Percentiles rank a stretch among this genome's conserved stretches.
These are phyloP conservation scores for Petrolisthes manimaculis DNA, from an alignment of 2,888 invertebrate species.

Conservation along the genomic window DNA sequence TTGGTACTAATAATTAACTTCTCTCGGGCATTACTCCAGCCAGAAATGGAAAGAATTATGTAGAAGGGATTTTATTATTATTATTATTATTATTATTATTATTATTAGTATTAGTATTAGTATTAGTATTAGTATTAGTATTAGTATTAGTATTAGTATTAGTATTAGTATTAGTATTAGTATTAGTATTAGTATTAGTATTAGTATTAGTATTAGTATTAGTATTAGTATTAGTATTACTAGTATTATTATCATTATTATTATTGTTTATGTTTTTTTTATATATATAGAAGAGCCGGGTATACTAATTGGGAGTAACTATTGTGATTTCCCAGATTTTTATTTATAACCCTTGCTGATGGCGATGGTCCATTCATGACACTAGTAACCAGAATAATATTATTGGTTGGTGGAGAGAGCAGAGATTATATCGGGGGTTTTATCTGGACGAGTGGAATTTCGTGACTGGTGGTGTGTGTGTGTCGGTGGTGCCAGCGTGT, in stretches of 20 bases:
- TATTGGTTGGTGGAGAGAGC: too few species aligned
- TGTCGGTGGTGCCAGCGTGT: not conserved
- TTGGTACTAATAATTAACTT: not conserved
- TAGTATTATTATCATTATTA: not conserved
- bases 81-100: not conserved
- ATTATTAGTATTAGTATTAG: not conserved
- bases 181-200: not conserved
- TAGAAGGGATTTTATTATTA: not conserved
- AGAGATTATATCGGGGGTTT: too few species aligned
- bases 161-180: not conserved
- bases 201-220: not conserved
- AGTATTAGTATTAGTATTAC: not conserved
- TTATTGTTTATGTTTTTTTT: too few species aligned
- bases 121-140: not conserved
- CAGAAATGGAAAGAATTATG: not conserved
- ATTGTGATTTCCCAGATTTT: too few species aligned
- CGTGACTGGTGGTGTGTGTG: not conserved
- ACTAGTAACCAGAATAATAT: too few species aligned
- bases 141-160: not conserved
- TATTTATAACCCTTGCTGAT: too few species aligned
- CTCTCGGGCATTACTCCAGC: not conserved
- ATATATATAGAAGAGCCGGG: too few species aligned
- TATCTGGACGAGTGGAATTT: not conserved
- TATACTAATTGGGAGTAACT: too few species aligned
- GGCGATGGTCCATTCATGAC: too few species aligned